Percentiles rank a stretch among this genome's conserved stretches.
phyloP scores from a whole-genome alignment of 2,113 vertebrate genomes.

The Origma solitaria region DNA sequence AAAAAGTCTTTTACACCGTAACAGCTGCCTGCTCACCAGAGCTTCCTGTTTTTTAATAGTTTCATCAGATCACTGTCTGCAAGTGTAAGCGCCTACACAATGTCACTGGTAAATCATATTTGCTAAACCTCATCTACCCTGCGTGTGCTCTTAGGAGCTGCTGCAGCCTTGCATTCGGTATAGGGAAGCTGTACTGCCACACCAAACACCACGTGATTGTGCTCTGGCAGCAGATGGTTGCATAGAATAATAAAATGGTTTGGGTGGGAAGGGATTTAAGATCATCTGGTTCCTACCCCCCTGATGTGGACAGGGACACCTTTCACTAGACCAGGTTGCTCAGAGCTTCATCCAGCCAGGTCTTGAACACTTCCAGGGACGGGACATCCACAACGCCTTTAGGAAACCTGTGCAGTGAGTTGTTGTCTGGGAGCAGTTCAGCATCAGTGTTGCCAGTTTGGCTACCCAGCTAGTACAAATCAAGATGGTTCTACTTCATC shows the following conservation, averaged over 20 bases:
- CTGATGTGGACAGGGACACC: not conserved
- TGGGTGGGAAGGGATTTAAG: not conserved
- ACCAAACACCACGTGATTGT: not conserved
- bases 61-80: not conserved
- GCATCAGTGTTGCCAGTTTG: not conserved
- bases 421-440: not conserved
- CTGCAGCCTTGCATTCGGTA: not conserved
- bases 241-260: not conserved
- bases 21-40: not conserved
- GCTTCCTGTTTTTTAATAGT: not conserved
- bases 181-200: not conserved
- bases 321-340: not conserved
- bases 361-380: not conserved
- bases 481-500: not conserved
- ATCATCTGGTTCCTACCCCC: not conserved
- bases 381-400: not conserved
- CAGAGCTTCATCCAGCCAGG: not conserved
- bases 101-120: not conserved
- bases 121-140: not conserved
- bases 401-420: not conserved
- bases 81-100: not conserved
- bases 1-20: not conserved
- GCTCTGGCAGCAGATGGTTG: not conserved
- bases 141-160: not conserved
- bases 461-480: not conserved